These are phyloP conservation scores for Ceratosolen fusciceps DNA, from an alignment of 1,140 invertebrate genomes.

Conservation along the genomic window DNA sequence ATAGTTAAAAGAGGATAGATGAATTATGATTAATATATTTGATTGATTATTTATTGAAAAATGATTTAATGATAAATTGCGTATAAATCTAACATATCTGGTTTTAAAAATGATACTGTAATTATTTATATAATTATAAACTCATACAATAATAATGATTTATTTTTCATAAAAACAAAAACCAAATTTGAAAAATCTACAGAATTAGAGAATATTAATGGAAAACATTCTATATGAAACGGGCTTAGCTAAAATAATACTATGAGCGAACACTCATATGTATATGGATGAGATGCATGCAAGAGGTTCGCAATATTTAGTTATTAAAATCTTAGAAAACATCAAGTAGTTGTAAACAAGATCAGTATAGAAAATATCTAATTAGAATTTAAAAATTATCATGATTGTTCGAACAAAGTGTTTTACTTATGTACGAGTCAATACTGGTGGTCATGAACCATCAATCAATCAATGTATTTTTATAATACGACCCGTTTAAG, in stretches of 20 bases:
- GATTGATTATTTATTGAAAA: too few species aligned
- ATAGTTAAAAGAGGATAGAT: too few species aligned
- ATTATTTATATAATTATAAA: too few species aligned
- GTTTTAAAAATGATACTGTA: too few species aligned
- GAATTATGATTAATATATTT: too few species aligned
- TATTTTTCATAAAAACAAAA: too few species aligned
- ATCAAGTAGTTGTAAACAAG: not conserved
- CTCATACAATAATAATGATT: too few species aligned
- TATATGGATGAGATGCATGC: not conserved
- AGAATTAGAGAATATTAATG: not conserved
- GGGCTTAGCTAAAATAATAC: not conserved
- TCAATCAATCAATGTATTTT: conserved; percentile 26
- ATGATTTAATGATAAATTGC: too few species aligned
- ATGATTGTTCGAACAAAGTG: not conserved
- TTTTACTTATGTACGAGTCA: not conserved
- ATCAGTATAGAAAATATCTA: not conserved
- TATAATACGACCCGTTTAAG: too few species aligned
- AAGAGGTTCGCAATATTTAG: not conserved
- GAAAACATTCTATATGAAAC: not conserved
- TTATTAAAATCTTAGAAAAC: conserved; percentile 5
- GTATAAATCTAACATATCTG: too few species aligned
- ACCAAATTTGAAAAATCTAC: not conserved
- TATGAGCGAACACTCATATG: not conserved
- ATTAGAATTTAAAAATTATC: conserved; percentile 15
- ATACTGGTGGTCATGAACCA: conserved; percentile 36